Conservation (phyloP, 2,797 vertebrate genomes). For the Amazona ochrocephala region DNA sequence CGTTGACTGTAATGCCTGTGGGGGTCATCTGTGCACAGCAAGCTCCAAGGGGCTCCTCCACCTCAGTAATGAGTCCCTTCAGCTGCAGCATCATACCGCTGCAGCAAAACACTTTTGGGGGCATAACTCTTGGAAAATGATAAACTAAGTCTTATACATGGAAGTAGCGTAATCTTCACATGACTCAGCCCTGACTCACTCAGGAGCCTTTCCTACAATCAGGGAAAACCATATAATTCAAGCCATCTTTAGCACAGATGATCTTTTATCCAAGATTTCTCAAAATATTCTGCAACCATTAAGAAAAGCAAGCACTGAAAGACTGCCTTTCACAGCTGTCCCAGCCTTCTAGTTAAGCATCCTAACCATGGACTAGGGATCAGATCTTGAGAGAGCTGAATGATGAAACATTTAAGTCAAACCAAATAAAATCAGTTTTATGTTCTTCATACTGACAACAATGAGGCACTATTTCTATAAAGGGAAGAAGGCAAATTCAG, state of each 20-base stretch:
- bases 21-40: neutral
- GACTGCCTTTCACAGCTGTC: neutral
- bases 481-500: neutral
- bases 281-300: neutral
- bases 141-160: neutral
- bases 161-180: neutral
- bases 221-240: neutral
- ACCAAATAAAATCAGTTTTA: neutral
- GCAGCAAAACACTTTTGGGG: neutral
- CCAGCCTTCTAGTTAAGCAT: neutral
- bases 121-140: neutral
- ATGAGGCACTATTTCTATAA: neutral
- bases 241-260: conserved; percentile 13
- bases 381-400: neutral
- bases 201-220: neutral
- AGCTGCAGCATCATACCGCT: neutral
- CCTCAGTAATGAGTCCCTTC: neutral
- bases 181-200: conserved; percentile 44
- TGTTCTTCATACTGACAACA: neutral
- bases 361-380: neutral
- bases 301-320: neutral
- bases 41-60: neutral
- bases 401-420: neutral
- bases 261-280: neutral
- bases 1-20: neutral